phyloP scores from a whole-genome alignment of 2,888 invertebrate genomes.

The Heliconius sara region DNA sequence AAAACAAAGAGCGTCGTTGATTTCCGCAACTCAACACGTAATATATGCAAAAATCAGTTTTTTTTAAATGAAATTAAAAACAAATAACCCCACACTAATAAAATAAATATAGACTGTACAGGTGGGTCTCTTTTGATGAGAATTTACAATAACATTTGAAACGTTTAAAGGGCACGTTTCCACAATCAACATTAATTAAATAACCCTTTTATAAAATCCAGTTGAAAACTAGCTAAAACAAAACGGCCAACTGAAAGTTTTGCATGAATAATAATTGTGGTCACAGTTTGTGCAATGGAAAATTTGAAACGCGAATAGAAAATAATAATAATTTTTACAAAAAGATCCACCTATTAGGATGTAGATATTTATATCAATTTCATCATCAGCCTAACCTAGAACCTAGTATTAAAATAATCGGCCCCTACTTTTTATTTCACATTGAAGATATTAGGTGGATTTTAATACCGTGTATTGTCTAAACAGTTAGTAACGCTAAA shows the following conservation, averaged over 20 bases:
- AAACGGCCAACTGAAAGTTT: slow-evolving; percentile 14
- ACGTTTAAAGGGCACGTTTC: slow-evolving; percentile 13
- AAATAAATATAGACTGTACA: neutral
- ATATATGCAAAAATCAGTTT: neutral
- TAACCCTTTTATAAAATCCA: slow-evolving; percentile 20
- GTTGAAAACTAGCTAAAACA: slow-evolving; percentile 26
- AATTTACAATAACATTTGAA: slow-evolving; percentile 2
- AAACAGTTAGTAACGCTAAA: too few species aligned
- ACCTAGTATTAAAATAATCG: too few species aligned
- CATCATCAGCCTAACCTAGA: too few species aligned
- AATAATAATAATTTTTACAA: neutral
- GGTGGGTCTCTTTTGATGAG: neutral
- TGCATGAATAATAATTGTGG: slow-evolving; percentile 32
- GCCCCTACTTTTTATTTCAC: too few species aligned
- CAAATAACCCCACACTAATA: neutral
- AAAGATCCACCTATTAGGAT: neutral
- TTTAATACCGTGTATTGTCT: too few species aligned
- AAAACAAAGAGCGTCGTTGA: neutral
- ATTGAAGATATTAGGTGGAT: too few species aligned
- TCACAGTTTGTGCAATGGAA: slow-evolving; percentile 25
- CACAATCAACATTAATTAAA: slow-evolving; percentile 20
- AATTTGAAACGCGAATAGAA: slow-evolving; percentile 5
- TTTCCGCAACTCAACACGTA: too few species aligned
- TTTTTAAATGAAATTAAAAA: neutral
- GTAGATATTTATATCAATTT: neutral